Percentiles rank a stretch among this genome's conserved stretches.
These are phyloP conservation scores for Crocallis elinguaria DNA, from an alignment of 2,888 invertebrate genomes.

Conservation along the genomic window DNA sequence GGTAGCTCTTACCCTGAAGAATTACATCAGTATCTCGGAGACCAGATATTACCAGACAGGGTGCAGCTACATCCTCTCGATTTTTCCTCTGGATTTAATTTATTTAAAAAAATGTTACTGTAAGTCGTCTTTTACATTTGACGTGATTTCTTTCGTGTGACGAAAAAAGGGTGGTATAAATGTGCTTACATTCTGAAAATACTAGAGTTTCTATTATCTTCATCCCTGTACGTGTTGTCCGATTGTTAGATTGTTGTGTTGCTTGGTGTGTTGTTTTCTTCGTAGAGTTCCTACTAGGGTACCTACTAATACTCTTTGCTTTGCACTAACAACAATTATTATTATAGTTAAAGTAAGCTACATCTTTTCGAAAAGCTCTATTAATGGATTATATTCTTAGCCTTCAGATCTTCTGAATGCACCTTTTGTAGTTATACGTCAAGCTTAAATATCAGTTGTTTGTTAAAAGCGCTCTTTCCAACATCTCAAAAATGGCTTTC, in stretches of 20 bases:
- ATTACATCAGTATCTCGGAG: constrained; percentile 36
- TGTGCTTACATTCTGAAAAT: constrained; percentile 22
- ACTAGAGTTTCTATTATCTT: constrained; percentile 3
- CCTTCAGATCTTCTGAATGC: too few species aligned
- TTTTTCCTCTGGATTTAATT: constrained; percentile 38
- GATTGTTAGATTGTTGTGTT: constrained; percentile 28
- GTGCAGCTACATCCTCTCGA: constrained; percentile 39
- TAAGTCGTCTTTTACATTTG: constrained; percentile 26
- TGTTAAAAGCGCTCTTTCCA: too few species aligned
- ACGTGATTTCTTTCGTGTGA: constrained; percentile 14
- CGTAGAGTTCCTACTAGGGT: not conserved
- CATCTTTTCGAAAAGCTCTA: not conserved
- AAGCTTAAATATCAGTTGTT: too few species aligned
- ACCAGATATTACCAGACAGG: constrained; percentile 34
- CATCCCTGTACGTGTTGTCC: constrained; percentile 27
- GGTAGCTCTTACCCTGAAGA: constrained; percentile 40
- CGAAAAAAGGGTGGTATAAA: constrained; percentile 18
- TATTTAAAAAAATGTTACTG: constrained; percentile 36
- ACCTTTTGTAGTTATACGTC: too few species aligned
- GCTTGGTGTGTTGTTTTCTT: constrained; percentile 1
- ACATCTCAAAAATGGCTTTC: too few species aligned
- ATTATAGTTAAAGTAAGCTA: not conserved
- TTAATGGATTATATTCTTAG: not conserved
- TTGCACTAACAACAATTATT: constrained; percentile 1
- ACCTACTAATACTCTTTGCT: constrained; percentile 16